Evolutionary conservation across 2,888 invertebrate genomes (phyloP), one percentile per base, ranked within the genome.

Genomic region (Linnaemya tessellans): DNA sequence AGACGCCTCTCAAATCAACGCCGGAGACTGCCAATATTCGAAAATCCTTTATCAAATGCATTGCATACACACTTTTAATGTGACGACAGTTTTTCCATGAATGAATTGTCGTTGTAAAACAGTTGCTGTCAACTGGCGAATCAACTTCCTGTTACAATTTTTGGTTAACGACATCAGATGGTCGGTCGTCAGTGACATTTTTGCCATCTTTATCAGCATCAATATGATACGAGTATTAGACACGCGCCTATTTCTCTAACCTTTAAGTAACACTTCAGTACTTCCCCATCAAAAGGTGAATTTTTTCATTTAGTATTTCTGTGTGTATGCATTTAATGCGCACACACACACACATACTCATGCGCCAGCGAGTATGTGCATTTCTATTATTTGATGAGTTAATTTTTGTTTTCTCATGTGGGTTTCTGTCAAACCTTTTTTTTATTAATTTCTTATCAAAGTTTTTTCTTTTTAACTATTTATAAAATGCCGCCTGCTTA

Each of bases 171-270:
- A 11, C 65, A n/a, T 77, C 65, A 78, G 30, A 41, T 71, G 51
- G 38, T 10, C 65, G 51, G 38, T 10, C 65, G 81, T 77, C 64
- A 74, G 51, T 15, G 41, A 80, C 25, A 43, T 51, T 87, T 67
- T 71, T 51, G 65, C 60, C 49, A 46, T 77, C 22, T 56, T 78
- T 60, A 84, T 86, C 73, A 49, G 62, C 67, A 62, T 80, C 78
- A 73, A n/a, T 73, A 64, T 80, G 85, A 85, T 85, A 85, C 18
- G 58, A 18, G 58, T 70, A 85, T 87, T 82, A 78, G 87, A 86
- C 87, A 87, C 87, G 86, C 87, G 87, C 79, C 84, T 75, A 11
- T 22, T 30, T 64, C 10, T 41, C 25, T 18, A 67, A 65, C 84
- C 22, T 64, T 74, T 46, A 74, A 81, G 54, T 78, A 78, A 78